Base-by-base conservation (phyloP, 2,888 invertebrate species). In the Neelides folsomi region DNA sequence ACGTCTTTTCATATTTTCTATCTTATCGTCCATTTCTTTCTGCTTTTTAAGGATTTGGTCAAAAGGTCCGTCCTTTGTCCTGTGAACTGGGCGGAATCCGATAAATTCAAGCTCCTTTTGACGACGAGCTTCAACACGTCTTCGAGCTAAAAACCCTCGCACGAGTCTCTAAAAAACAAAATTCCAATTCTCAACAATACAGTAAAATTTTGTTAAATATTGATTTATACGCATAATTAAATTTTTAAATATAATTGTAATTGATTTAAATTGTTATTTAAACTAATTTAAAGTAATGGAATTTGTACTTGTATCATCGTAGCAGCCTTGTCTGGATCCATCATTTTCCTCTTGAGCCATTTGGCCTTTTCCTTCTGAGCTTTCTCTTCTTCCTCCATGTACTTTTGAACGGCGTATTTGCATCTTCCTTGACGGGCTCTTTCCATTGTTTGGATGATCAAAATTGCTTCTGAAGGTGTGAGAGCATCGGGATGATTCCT, bases 371-470 rank as follows among this genome's bases (percentile, higher is more conserved):
- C 46, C 13, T 47, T 3, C 27, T 46, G 47, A 2, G 51, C 41
- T 35, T 51, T 43, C 40, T 47, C 51, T 37, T 59, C 56, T 10
- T 59, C 58, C 9, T 13, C 55, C 27, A 58, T 49, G 34, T 54
- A 57, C 36, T 56, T 56, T 3, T 55, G 57, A 47, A 54, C 40
- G 12, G 78, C 72, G 77, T 75, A 19, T 78, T 64, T 19, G 35
- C 71, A 65, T 40, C 86, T 75, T 2, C 92, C 92, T 69, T 93
- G 93, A 7, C 93, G 76, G 0, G 92, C 93, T 61, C 93, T 74
- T 69, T 94, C 94, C 67, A 93, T 90, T 2, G 73, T 72, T 68
- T 80, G 79, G 59, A 94, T 82, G 13, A 92, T 75, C 16, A 81
- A 73, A 34, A 92, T 82, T 0, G 92, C 92, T 53, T 71, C 47